phyloP scores from a whole-genome alignment of 2,888 invertebrate species.

The Chloroclystis v-ata region DNA sequence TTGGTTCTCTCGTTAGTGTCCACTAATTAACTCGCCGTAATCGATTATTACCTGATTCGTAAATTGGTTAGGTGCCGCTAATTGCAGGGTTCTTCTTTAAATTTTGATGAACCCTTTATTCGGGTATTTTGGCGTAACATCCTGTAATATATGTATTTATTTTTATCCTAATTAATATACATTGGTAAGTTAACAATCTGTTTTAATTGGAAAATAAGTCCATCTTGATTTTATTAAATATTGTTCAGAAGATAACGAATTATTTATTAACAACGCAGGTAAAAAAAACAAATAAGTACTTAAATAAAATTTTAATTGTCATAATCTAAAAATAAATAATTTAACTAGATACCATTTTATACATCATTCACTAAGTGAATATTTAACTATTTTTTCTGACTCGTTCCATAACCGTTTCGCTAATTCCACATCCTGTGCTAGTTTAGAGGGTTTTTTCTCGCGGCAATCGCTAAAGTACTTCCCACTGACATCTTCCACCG shows the following conservation, averaged over 20 bases:
- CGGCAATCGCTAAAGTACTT: conserved; percentile 81
- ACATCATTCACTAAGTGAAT: conserved; percentile 19
- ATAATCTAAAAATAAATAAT: conserved; percentile 4
- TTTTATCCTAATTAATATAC: background rate
- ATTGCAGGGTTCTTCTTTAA: conserved; percentile 11
- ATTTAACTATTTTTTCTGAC: conserved; percentile 77
- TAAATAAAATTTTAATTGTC: background rate
- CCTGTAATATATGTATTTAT: background rate
- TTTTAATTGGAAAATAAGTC: too few species aligned
- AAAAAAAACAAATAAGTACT: background rate
- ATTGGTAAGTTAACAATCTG: too few species aligned
- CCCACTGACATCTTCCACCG: conserved; percentile 79
- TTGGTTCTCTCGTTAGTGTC: conserved; percentile 43
- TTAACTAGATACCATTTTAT: background rate
- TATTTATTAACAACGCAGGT: too few species aligned
- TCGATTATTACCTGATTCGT: conserved; percentile 36
- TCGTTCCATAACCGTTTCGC: conserved; percentile 81
- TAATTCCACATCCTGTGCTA: conserved; percentile 71
- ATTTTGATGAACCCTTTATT: too few species aligned
- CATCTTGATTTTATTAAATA: too few species aligned
- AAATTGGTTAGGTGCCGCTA: conserved; percentile 24
- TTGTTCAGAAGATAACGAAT: too few species aligned
- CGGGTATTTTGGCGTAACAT: too few species aligned
- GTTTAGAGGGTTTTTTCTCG: conserved; percentile 66
- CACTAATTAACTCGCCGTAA: conserved; percentile 50